A percentile compares a stretch with the other conserved stretches of the same genome.
Conservation (phyloP, 2,888 invertebrate genomes). For the Sinelater perroti region DNA sequence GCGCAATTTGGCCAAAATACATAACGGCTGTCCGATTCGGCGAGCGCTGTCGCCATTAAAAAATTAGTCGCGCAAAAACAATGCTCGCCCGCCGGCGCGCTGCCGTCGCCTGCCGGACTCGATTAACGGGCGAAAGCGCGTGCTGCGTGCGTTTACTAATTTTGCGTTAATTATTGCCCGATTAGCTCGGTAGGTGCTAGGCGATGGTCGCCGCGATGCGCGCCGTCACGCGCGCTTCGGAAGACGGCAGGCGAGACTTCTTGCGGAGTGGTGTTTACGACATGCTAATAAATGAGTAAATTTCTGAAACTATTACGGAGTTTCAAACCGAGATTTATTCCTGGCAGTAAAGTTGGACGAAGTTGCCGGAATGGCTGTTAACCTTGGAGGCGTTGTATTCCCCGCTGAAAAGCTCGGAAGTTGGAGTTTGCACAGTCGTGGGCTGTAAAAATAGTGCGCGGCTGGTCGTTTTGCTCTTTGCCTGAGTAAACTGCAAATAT, state of each 20-base stretch:
- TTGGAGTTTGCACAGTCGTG: no score
- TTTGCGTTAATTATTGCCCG: no score
- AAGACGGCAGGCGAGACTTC: conserved; percentile 25
- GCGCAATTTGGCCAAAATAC: conserved; percentile 32
- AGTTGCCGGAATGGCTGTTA: no score
- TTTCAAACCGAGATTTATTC: conserved; percentile 25
- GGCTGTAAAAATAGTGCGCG: no score
- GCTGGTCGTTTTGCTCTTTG: no score
- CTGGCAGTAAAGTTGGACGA: conserved; percentile 21
- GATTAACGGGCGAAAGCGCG: no score
- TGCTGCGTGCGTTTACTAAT: no score
- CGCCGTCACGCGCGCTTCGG: no score
- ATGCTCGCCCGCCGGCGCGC: conserved; percentile 21
- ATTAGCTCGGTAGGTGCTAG: no score
- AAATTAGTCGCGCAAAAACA: conserved; percentile 35
- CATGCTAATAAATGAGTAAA: conserved; percentile 33
- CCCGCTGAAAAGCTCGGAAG: not conserved
- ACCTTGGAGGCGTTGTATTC: no score
- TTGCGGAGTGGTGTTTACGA: conserved; percentile 29
- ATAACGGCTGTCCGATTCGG: conserved; percentile 32
- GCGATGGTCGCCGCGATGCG: no score
- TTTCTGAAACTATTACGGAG: conserved; percentile 24
- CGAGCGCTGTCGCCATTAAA: conserved; percentile 30
- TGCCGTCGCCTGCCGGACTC: conserved; percentile 14
- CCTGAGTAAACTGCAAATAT: no score